phyloP scores from a whole-genome alignment of 2,888 invertebrate species.

The Callimorpha dominula region DNA sequence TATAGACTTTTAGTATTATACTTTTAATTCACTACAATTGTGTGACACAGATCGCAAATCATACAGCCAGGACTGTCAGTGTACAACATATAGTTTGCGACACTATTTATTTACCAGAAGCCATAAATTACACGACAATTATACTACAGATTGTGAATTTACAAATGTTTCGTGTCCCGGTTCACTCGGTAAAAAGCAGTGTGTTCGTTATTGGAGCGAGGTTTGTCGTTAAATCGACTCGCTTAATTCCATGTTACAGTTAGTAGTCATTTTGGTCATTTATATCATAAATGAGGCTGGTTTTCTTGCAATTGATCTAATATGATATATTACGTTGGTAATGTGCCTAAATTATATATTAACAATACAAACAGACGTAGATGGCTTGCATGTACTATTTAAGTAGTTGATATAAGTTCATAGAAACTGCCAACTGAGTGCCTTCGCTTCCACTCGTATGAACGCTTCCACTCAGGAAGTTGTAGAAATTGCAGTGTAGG shows the following conservation, averaged over 20 bases:
- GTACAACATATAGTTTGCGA: constrained; percentile 23
- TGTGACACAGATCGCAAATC: constrained; percentile 38
- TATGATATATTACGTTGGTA: background rate
- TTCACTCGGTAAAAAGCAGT: constrained; percentile 41
- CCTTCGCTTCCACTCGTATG: no score
- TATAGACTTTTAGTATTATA: constrained; percentile 30
- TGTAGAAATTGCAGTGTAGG: no score
- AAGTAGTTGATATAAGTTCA: background rate
- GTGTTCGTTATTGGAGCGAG: constrained; percentile 35
- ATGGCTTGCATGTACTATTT: background rate
- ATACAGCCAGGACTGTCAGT: constrained; percentile 34
- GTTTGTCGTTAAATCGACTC: constrained; percentile 22
- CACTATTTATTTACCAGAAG: constrained; percentile 32
- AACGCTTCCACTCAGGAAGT: no score
- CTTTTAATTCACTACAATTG: constrained; percentile 46
- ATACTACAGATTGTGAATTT: constrained; percentile 36
- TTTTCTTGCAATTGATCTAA: background rate
- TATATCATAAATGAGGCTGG: background rate
- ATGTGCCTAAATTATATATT: background rate
- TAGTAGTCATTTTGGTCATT: constrained; percentile 12
- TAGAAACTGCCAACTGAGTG: background rate
- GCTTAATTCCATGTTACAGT: constrained; percentile 9
- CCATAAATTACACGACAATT: constrained; percentile 32
- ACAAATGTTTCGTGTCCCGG: constrained; percentile 46
- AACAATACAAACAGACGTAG: background rate